Evolutionary conservation across 2,797 vertebrate species (phyloP).

Genomic region (Takifugu rubripes): DNA sequence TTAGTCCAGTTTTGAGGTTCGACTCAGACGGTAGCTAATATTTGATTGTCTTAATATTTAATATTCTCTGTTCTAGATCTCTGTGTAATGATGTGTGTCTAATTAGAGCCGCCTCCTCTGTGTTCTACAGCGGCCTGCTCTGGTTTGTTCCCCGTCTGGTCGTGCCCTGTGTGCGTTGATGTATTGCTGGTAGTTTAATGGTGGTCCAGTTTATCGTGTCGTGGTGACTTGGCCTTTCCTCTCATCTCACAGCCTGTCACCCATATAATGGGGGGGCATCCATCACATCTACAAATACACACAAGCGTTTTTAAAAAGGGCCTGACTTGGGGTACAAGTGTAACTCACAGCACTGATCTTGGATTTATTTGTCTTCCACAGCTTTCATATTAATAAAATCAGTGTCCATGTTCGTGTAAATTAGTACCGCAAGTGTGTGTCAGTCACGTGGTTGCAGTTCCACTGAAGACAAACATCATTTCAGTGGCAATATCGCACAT

Average conservation of each 20-base stretch:
- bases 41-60: background rate
- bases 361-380: constrained; percentile 4
- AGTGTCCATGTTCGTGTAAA: constrained; percentile 2
- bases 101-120: constrained; percentile 15
- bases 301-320: constrained; percentile 5
- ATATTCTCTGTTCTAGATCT: constrained; percentile 3
- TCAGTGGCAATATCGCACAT: background rate
- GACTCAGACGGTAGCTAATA: background rate
- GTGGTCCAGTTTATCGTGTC: constrained; percentile 62
- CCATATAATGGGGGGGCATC: constrained; percentile 54
- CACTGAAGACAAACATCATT: constrained; percentile 1
- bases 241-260: constrained; percentile 59
- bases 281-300: constrained; percentile 41
- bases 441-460: background rate
- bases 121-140: constrained; percentile 14
- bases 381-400: background rate
- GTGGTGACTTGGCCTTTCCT: constrained; percentile 50
- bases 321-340: constrained; percentile 5
- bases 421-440: background rate
- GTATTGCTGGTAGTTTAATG: constrained; percentile 50
- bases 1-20: background rate
- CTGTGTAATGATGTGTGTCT: constrained; percentile 24
- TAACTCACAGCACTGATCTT: constrained; percentile 3
- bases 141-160: constrained; percentile 24
- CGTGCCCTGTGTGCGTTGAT: constrained; percentile 42